phyloP scores from a whole-genome alignment of 64 coral and sea anemone species.

The Montipora capricornis region DNA sequence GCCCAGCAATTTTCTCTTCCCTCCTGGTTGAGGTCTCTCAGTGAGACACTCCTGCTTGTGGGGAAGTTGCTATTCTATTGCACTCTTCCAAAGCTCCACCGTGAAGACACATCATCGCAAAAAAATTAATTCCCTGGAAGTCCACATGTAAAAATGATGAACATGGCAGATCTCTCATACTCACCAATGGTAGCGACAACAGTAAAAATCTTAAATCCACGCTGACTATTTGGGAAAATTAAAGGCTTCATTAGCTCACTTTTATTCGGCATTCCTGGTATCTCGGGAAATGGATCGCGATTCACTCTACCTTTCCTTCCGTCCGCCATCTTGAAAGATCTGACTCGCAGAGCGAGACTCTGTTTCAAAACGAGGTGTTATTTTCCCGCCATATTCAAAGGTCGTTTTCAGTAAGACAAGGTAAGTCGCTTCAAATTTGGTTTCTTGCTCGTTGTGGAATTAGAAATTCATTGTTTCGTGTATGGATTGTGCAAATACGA shows the following conservation, averaged over 20 bases:
- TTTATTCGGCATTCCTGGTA: slow-evolving; percentile 68
- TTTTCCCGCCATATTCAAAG: background rate
- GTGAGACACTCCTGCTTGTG: too few species aligned
- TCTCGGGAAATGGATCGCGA: slow-evolving; percentile 51
- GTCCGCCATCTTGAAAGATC: slow-evolving; percentile 20
- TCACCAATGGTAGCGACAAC: slow-evolving; percentile 67
- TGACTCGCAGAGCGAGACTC: too few species aligned
- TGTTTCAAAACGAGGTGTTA: background rate
- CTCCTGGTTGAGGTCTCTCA: too few species aligned
- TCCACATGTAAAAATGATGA: too few species aligned
- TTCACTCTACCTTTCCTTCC: background rate
- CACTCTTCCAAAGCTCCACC: too few species aligned
- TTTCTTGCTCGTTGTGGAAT: background rate
- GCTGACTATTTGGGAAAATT: slow-evolving; percentile 89
- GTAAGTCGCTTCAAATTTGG: background rate
- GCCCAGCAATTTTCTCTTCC: too few species aligned
- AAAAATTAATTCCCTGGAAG: too few species aligned
- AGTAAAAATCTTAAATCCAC: slow-evolving; percentile 88
- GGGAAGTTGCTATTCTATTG: too few species aligned
- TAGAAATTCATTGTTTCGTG: background rate
- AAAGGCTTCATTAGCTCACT: slow-evolving; percentile 82
- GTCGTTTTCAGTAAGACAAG: background rate
- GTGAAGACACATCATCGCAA: too few species aligned
- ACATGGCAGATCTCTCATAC: background rate
- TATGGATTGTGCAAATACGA: too few species aligned